phyloP scores from a whole-genome alignment of 2,113 vertebrate genomes.

The Triplophysa siluroides region DNA sequence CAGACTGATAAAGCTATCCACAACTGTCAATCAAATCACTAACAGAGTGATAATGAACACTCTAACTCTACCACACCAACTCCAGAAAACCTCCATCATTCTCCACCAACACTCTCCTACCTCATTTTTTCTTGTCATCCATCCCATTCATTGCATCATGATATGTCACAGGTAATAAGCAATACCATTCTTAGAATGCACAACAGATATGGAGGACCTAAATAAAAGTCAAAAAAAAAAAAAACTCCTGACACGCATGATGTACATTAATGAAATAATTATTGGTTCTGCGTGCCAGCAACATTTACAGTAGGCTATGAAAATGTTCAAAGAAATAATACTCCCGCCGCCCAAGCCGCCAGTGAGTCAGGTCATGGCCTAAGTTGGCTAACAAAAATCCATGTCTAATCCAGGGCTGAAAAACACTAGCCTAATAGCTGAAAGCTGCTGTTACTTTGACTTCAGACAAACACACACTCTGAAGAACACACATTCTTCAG shows the following conservation, averaged over 20 bases:
- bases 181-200: slow-evolving; percentile 9
- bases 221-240: background rate
- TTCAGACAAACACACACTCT: slow-evolving; percentile 55
- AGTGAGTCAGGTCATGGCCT: slow-evolving; percentile 62
- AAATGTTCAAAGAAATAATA: slow-evolving; percentile 11
- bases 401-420: slow-evolving; percentile 49
- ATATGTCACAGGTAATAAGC: slow-evolving; percentile 49
- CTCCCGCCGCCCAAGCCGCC: background rate
- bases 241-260: background rate
- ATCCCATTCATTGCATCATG: slow-evolving; percentile 27
- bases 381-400: slow-evolving; percentile 48
- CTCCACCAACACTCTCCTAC: slow-evolving; percentile 15
- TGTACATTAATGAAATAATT: background rate
- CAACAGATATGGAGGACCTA: too few species aligned
- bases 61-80: slow-evolving; percentile 37
- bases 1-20: slow-evolving; percentile 70
- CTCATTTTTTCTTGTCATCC: slow-evolving; percentile 31
- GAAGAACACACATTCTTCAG: slow-evolving; percentile 56
- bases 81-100: slow-evolving; percentile 15
- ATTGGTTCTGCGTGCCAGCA: background rate
- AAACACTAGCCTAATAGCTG: slow-evolving; percentile 71
- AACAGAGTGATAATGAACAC: slow-evolving; percentile 49
- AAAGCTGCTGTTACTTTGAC: slow-evolving; percentile 71
- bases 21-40: slow-evolving; percentile 66
- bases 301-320: background rate